Evolutionary conservation across 2,113 vertebrate genomes (phyloP), one percentile per base, ranked within the genome.

Genomic region (Mohoua ochrocephala): DNA sequence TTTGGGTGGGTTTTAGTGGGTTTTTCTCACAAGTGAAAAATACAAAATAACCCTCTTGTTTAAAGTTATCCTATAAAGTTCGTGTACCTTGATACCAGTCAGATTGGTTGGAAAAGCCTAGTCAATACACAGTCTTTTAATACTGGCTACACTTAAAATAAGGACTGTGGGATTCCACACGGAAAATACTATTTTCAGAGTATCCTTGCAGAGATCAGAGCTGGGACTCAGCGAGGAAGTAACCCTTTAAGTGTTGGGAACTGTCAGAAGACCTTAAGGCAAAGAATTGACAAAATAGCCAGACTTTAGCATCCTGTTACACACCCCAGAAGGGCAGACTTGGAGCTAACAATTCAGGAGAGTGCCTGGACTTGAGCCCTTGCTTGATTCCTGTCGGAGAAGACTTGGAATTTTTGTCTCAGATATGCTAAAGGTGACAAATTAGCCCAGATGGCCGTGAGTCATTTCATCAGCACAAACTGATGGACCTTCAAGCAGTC

Each of bases 41-140:
- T 60, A 41, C 7, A 69, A 86, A 92, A 69, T 10, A 88, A 60
- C 15, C 14, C 8, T 70, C 16, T 65, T 56, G 15, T 47, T 61
- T 61, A 39, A 84, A 61, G 11, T 54, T 78, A 52, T 41, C 28
- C 19, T 69, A 1, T 53, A 28, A 50, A 27, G 7, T 76, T 64
- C 0, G 0, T 44, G 23, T 49, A 10, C 73, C 31, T 80, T 80
- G 24, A 22, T 30, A 68, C 13, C 9, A 20, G 33, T 8, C 44
- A 52, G 30, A 15, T 83, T 78, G 69, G 24, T 20, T 27, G 39
- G 49, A 44, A 64, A 92, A 83, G 2, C 57, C 50, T 26, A 9
- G 19, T 67, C 60, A 63, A 39, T 21, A 28, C 35, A 44, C 6
- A 52, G 4, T 24, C 6, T 56, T 85, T 71, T n/a, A 64, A 73